A percentile compares a stretch with the other conserved stretches of the same genome.
These are phyloP conservation scores for Uloborus diversus DNA, from an alignment of 1,140 invertebrate species.

Conservation along the genomic window DNA sequence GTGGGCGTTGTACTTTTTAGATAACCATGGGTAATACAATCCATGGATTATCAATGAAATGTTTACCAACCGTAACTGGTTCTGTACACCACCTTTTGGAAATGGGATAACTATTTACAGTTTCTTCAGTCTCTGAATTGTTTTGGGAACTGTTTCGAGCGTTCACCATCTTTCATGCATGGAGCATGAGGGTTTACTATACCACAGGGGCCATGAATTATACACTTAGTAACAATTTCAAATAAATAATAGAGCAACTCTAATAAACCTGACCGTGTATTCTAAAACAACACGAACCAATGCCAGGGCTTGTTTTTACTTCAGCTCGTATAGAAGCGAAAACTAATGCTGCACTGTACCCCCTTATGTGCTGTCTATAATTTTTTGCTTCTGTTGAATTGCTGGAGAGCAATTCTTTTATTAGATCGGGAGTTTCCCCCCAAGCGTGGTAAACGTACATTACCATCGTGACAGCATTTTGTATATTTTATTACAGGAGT, in stretches of 20 bases:
- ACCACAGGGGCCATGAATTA: constrained; percentile 64
- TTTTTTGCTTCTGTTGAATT: not conserved
- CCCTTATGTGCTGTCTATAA: not conserved
- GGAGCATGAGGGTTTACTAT: constrained; percentile 42
- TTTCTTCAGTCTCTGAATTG: too few species aligned
- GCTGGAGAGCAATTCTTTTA: not conserved
- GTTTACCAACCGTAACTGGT: not conserved
- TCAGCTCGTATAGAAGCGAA: not conserved
- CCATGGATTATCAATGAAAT: constrained; percentile 59
- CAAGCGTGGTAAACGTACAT: not conserved
- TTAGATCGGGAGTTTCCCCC: not conserved
- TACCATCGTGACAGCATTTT: constrained; percentile 1
- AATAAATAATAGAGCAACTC: constrained; percentile 60
- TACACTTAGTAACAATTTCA: constrained; percentile 63
- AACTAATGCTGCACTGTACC: not conserved
- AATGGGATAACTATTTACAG: too few species aligned
- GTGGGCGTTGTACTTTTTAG: constrained; percentile 60
- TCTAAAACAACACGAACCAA: not conserved
- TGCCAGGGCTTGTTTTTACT: not conserved
- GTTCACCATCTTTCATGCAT: too few species aligned
- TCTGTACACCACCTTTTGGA: too few species aligned
- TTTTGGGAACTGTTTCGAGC: too few species aligned
- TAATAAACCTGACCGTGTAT: not conserved
- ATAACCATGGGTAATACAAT: constrained; percentile 60
- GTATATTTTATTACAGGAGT: too few species aligned